Base-by-base conservation (phyloP, 2,113 vertebrate genomes). In the Melanerpes formicivorus region DNA sequence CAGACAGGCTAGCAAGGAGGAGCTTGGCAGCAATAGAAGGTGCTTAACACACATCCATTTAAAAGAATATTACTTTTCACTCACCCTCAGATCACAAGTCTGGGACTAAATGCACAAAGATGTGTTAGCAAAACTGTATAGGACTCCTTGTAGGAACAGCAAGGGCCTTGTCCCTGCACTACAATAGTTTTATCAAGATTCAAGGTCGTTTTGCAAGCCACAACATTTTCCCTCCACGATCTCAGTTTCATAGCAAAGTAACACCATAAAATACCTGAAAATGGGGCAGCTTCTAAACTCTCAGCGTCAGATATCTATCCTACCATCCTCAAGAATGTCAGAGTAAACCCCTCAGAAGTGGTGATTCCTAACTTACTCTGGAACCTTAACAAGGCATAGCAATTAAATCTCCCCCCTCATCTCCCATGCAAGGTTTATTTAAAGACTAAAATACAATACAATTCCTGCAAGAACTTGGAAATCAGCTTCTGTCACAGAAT, bases 361-460 rank as follows among this genome's bases (percentile, higher is more conserved):
- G 3, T 5, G 5, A 55, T 34, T 67, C 14, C 23, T 50, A 19
- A 55, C n/a, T n/a, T 54, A 11, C 8, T 80, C 9, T 4, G 10
- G 34, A 70, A 74, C 7, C 14, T 32, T 46, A 65, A 25, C 10
- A 26, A 7, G 60, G 27, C 3, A 18, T 0, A 40, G 2, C 3
- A 50, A 74, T 48, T 60, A 11, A 3, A 10, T 5, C 10, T 48
- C 4, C 2, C 3, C 14, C 17, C 10, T 71, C 5, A 0, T 34
- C 19, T 42, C 63, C 34, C 11, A 9, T 10, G 5, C 14, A 25
- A 64, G 11, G 19, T 2, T 78, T 63, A n/a, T 73, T 27, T 17
- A 66, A 18, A 4, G 4, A 77, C 19, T 11, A 19, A 59, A 78
- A 72, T 12, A 9, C 4, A 27, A 19, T 4, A 27, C 40, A 67